A percentile compares a stretch with the other conserved stretches of the same genome.
phyloP scores from a whole-genome alignment of 35 echinoderm and acorn worm genomes.

The Amphiura filiformis region DNA sequence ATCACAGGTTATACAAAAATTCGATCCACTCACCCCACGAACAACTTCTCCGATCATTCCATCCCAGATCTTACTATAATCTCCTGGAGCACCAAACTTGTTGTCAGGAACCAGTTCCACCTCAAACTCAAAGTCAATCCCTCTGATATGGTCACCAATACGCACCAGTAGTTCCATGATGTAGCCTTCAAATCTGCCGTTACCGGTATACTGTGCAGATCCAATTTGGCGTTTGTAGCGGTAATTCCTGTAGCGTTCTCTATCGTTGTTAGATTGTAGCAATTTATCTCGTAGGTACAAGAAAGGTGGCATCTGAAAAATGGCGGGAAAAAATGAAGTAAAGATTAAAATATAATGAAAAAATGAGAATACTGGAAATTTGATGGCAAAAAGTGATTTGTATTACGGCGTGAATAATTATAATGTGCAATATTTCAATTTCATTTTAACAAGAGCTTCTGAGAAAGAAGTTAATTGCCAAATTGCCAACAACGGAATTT shows the following conservation, averaged over 20 bases:
- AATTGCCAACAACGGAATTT: too few relatives aligned
- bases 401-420: too few relatives aligned
- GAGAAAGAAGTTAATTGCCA: too few relatives aligned
- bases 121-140: constrained; percentile 79
- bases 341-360: too few relatives aligned
- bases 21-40: constrained; percentile 38
- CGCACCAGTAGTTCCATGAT: constrained; percentile 64
- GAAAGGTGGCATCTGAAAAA: constrained; percentile 39
- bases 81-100: constrained; percentile 39
- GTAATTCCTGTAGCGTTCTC: not conserved
- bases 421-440: too few relatives aligned
- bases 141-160: constrained; percentile 42
- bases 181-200: constrained; percentile 53
- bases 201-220: constrained; percentile 3
- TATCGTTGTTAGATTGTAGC: not conserved
- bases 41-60: constrained; percentile 77
- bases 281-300: constrained; percentile 26
- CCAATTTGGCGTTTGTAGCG: constrained; percentile 9
- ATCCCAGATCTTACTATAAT: constrained; percentile 57
- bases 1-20: too few relatives aligned
- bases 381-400: too few relatives aligned
- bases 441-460: too few relatives aligned
- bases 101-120: constrained; percentile 61
- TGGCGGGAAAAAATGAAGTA: not conserved
- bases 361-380: too few relatives aligned